These are phyloP conservation scores for Ectobius pallidus DNA, from an alignment of 2,888 invertebrate genomes.

Conservation along the genomic window DNA sequence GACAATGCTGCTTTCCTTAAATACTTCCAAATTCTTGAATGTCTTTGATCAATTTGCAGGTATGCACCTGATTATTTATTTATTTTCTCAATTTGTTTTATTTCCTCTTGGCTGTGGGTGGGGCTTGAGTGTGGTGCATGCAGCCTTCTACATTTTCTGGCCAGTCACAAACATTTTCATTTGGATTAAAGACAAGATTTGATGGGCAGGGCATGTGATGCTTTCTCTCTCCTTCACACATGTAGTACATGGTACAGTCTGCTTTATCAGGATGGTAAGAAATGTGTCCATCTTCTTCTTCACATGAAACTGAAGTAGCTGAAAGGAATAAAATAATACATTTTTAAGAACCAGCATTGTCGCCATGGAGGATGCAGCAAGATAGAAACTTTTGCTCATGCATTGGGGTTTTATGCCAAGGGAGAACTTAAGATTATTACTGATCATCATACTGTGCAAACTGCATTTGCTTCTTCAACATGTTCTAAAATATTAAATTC, in stretches of 20 bases:
- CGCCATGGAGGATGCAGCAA: no score
- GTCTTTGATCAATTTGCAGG: not conserved
- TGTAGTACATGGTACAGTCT: slow-evolving; percentile 93
- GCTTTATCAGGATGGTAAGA: slow-evolving; percentile 90
- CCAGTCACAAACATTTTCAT: slow-evolving; percentile 96
- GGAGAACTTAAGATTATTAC: no score
- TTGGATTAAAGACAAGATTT: slow-evolving; percentile 90
- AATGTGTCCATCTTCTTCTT: slow-evolving; percentile 94
- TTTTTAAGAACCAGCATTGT: no score
- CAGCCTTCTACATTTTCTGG: slow-evolving; percentile 94
- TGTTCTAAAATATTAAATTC: no score
- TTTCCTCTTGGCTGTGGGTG: slow-evolving; percentile 54
- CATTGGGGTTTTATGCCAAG: no score
- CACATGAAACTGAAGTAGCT: slow-evolving; percentile 89
- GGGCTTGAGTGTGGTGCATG: slow-evolving; percentile 70
- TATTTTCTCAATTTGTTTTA: no score
- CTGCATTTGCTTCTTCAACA: no score
- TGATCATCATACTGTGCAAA: no score
- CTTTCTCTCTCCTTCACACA: slow-evolving; percentile 94
- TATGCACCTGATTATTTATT: no score
- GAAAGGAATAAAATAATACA: no score
- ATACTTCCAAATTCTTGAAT: not conserved
- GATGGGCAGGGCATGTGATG: slow-evolving; percentile 96
- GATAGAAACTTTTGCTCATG: no score
- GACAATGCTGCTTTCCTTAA: not conserved